Conservation (phyloP, 1,140 invertebrate species). For the Chrysoperla carnea region DNA sequence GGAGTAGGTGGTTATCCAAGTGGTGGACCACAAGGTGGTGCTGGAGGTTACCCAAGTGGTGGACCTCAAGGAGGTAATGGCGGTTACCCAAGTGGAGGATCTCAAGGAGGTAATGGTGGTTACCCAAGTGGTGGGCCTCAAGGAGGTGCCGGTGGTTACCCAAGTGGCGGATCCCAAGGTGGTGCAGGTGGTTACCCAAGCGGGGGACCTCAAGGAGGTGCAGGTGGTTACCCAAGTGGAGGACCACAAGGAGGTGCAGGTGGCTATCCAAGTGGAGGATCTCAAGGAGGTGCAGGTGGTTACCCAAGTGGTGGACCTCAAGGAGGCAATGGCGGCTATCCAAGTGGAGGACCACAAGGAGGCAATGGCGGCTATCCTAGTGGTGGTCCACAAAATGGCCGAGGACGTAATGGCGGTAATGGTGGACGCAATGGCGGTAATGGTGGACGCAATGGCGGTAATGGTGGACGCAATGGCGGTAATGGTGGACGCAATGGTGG, state of each 20-base stretch:
- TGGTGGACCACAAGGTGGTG: slow-evolving; percentile 6
- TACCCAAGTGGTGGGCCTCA: slow-evolving; percentile 7
- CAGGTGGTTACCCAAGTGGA: not conserved
- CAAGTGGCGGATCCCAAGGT: slow-evolving; percentile 9
- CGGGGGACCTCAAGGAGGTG: slow-evolving; percentile 6
- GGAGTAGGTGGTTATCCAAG: slow-evolving; percentile 11
- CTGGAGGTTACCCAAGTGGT: slow-evolving; percentile 9
- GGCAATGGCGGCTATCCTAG: slow-evolving; percentile 5
- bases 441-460: slow-evolving; percentile 14
- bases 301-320: slow-evolving; percentile 1
- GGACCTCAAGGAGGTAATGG: slow-evolving; percentile 1
- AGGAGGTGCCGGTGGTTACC: slow-evolving; percentile 9
- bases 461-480: not conserved
- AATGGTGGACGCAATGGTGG: not conserved
- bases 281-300: slow-evolving; percentile 6
- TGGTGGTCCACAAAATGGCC: slow-evolving; percentile 4
- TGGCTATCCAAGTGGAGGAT: slow-evolving; percentile 14
- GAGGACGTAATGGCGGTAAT: slow-evolving; percentile 7
- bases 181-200: not conserved
- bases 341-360: slow-evolving; percentile 5
- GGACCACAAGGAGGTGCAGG: not conserved
- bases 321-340: slow-evolving; percentile 10
- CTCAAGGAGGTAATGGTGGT: slow-evolving; percentile 6
- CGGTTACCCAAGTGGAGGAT: slow-evolving; percentile 3
- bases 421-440: slow-evolving; percentile 1